phyloP scores from a whole-genome alignment of 2,797 vertebrate species.

The Amblyopsis hoosieri region DNA sequence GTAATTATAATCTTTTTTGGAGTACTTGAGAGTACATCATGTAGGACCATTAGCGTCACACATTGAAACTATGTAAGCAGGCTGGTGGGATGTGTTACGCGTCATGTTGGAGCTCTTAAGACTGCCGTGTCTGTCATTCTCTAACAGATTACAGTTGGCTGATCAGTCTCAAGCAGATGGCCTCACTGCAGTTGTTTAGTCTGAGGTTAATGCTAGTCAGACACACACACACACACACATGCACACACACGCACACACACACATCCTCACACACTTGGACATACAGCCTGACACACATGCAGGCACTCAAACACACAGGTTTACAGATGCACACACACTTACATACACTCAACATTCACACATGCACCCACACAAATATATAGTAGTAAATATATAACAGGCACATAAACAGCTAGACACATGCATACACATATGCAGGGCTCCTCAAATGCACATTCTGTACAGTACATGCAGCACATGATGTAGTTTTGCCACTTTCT shows the following conservation, averaged over 20 bases:
- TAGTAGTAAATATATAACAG: slow-evolving; percentile 38
- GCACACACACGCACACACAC: slow-evolving; percentile 5
- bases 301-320: slow-evolving; percentile 5
- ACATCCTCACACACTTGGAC: slow-evolving; percentile 18
- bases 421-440: neutral
- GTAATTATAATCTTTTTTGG: no score
- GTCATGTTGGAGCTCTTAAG: slow-evolving; percentile 15
- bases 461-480: no score
- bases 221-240: slow-evolving; percentile 28
- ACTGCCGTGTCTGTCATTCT: slow-evolving; percentile 2
- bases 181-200: slow-evolving; percentile 74
- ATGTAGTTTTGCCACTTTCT: no score
- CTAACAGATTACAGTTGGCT: slow-evolving; percentile 56
- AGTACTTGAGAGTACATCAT: no score
- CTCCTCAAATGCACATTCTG: no score
- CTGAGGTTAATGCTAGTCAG: slow-evolving; percentile 71
- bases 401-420: slow-evolving; percentile 14
- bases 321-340: neutral
- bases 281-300: neutral
- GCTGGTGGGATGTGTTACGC: no score
- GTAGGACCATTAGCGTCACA: no score
- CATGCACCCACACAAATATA: neutral
- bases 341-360: neutral
- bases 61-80: no score
- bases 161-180: slow-evolving; percentile 66